A percentile compares a stretch with the other conserved stretches of the same genome.
Evolutionary conservation across 2,888 invertebrate genomes (phyloP).

Genomic region (Automeris io): DNA sequence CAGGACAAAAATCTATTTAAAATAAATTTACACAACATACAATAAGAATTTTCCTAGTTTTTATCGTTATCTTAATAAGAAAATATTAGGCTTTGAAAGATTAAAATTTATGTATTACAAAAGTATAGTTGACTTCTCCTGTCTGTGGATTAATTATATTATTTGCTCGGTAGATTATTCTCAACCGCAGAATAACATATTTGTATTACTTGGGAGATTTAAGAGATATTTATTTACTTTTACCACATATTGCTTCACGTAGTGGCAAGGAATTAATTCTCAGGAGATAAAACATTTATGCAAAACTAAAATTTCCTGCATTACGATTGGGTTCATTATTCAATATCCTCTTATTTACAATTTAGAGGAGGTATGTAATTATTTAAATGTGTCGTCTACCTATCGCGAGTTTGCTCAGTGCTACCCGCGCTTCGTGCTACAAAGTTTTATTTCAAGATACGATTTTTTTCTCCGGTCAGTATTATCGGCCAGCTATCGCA

Average conservation of each 20-base stretch:
- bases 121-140: too few species aligned
- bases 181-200: too few species aligned
- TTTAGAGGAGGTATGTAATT: constrained; percentile 31
- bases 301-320: constrained; percentile 11
- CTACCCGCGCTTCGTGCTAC: constrained; percentile 36
- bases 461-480: constrained; percentile 15
- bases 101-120: too few species aligned
- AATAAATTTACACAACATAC: too few species aligned
- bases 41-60: too few species aligned
- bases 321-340: constrained; percentile 14
- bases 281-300: background rate
- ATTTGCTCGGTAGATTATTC: too few species aligned
- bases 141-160: too few species aligned
- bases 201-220: too few species aligned
- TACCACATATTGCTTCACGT: background rate
- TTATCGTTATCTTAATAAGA: too few species aligned
- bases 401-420: constrained; percentile 43
- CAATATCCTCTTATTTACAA: constrained; percentile 9
- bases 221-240: too few species aligned
- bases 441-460: constrained; percentile 28
- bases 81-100: too few species aligned
- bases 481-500: constrained; percentile 44
- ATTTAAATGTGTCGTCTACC: constrained; percentile 44
- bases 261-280: background rate
- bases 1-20: too few species aligned